Evolutionary conservation across 2,888 invertebrate species (phyloP).

Genomic region (Pristionchus maxplancki): DNA sequence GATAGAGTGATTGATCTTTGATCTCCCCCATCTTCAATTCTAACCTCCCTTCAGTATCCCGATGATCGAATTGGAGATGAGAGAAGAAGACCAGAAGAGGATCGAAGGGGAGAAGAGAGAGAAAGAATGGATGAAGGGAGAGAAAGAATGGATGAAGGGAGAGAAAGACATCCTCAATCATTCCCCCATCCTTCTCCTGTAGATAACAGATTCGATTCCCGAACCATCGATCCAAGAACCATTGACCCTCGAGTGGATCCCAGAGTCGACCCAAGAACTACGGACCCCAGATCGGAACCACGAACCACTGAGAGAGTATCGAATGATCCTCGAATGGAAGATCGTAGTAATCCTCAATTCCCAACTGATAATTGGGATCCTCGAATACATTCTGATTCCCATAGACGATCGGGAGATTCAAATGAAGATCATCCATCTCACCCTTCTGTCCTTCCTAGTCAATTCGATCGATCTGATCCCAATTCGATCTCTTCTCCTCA

Average conservation of each 20-base stretch:
- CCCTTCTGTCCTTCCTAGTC: background rate
- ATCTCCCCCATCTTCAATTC: background rate
- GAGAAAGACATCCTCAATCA: background rate
- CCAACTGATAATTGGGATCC: slow-evolving; percentile 5
- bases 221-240: background rate
- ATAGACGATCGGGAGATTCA: background rate
- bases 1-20: slow-evolving; percentile 33
- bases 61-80: slow-evolving; percentile 26
- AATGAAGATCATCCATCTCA: slow-evolving; percentile 14
- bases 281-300: background rate
- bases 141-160: no score
- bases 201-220: background rate
- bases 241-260: background rate
- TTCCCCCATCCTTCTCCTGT: background rate
- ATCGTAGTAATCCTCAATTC: background rate
- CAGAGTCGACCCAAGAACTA: background rate
- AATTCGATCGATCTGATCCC: slow-evolving; percentile 20
- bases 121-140: background rate
- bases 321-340: background rate
- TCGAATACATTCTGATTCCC: background rate
- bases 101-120: slow-evolving; percentile 2
- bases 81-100: slow-evolving; percentile 12
- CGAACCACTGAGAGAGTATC: background rate
- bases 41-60: slow-evolving; percentile 23
- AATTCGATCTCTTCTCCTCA: slow-evolving; percentile 17